A percentile compares a stretch with the other conserved stretches of the same genome.
These are phyloP conservation scores for Prochilodus magdalenae DNA, from an alignment of 2,113 vertebrate species.

Conservation along the genomic window DNA sequence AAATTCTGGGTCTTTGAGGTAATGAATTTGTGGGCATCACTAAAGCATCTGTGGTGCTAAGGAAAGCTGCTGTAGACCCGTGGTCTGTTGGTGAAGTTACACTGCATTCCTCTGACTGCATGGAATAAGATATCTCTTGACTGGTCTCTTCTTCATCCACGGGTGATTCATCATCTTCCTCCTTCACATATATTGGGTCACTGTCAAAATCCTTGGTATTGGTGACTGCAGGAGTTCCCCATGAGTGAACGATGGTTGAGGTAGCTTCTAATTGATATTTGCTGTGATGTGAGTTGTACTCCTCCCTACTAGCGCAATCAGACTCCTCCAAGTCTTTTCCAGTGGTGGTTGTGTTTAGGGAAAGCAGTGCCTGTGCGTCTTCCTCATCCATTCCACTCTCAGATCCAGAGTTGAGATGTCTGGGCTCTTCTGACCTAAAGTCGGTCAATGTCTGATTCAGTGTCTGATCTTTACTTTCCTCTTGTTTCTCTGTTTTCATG, in stretches of 20 bases:
- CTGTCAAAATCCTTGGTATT: background rate
- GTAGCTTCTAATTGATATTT: constrained; percentile 19
- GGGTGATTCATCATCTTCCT: constrained; percentile 15
- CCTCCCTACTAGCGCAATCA: background rate
- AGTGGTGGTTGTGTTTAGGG: background rate
- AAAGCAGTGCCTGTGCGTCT: background rate
- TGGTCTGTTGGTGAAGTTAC: background rate
- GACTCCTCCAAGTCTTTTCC: constrained; percentile 1
- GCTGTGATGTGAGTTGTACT: constrained; percentile 7
- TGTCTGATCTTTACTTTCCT: constrained; percentile 17
- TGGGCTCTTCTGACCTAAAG: constrained; percentile 6
- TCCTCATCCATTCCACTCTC: constrained; percentile 21
- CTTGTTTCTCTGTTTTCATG: constrained; percentile 12
- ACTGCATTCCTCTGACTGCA: background rate
- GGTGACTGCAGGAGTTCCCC: background rate
- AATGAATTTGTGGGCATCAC: background rate
- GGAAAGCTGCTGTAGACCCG: background rate
- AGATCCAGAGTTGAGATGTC: constrained; percentile 1
- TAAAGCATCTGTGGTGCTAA: constrained; percentile 4
- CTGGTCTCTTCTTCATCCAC: background rate
- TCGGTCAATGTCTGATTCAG: background rate
- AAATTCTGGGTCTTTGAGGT: background rate
- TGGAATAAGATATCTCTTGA: background rate
- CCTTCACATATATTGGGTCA: constrained; percentile 26
- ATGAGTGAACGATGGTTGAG: constrained; percentile 16